Conservation (phyloP, 2,113 vertebrate species). For the Chaetodon trifascialis region DNA sequence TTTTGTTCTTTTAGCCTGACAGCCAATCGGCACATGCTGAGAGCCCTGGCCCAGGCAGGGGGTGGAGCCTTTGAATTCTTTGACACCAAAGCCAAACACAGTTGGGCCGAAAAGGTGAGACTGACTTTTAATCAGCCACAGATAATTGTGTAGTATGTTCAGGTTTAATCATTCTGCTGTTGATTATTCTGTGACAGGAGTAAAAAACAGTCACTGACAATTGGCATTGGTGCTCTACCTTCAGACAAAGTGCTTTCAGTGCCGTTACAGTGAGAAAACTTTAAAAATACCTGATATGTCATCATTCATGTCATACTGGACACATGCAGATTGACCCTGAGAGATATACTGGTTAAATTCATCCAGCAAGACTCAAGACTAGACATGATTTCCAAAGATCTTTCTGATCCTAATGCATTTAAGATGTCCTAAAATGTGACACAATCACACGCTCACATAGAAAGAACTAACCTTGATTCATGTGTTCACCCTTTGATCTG, state of each 20-base stretch:
- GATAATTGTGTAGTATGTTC: too few species aligned
- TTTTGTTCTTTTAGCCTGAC: conserved; percentile 78
- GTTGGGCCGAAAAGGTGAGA: conserved; percentile 89
- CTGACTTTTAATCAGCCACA: neutral
- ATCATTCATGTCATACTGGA: neutral
- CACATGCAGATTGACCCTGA: neutral
- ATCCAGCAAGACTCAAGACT: neutral
- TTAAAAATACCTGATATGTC: too few species aligned
- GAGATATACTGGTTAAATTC: neutral
- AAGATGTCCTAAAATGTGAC: neutral
- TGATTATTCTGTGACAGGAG: neutral
- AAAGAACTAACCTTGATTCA: neutral
- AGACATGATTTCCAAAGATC: neutral
- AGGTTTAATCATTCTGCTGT: neutral
- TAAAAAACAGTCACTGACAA: neutral
- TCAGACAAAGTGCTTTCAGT: neutral
- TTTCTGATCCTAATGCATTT: neutral
- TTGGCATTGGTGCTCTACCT: neutral
- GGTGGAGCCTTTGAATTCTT: conserved; percentile 92
- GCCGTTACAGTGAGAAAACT: too few species aligned
- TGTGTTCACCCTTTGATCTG: neutral
- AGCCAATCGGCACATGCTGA: conserved; percentile 91
- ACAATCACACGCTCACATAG: neutral
- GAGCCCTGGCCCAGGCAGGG: conserved; percentile 87
- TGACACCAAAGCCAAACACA: conserved; percentile 88